Conservation (phyloP, 2,113 vertebrate genomes). For the Malurus melanocephalus region DNA sequence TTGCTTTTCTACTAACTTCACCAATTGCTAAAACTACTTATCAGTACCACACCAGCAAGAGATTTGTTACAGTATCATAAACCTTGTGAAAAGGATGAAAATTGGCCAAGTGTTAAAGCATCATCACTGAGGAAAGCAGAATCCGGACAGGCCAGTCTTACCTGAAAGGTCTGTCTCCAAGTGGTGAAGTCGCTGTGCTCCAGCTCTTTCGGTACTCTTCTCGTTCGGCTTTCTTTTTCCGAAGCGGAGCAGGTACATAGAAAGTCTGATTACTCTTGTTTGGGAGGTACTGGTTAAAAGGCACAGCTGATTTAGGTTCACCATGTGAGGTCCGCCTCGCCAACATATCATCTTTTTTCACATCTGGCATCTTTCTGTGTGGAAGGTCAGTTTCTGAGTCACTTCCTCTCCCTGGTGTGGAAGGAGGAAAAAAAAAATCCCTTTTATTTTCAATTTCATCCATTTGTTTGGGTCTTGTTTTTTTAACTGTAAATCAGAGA, state of each 20-base stretch:
- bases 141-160: slow-evolving; percentile 47
- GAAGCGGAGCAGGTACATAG: slow-evolving; percentile 83
- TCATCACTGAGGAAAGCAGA: not conserved
- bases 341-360: slow-evolving; percentile 95
- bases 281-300: slow-evolving; percentile 98
- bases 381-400: slow-evolving; percentile 91
- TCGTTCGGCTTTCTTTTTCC: slow-evolving; percentile 81
- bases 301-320: slow-evolving; percentile 87
- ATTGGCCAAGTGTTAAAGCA: not conserved
- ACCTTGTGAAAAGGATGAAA: not conserved
- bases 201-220: slow-evolving; percentile 88
- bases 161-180: slow-evolving; percentile 91
- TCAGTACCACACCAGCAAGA: not conserved
- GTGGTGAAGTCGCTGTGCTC: slow-evolving; percentile 88
- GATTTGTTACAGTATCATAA: not conserved
- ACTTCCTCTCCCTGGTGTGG: slow-evolving; percentile 87
- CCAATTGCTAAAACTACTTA: not conserved
- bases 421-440: not conserved
- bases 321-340: slow-evolving; percentile 86
- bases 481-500: not conserved
- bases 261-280: slow-evolving; percentile 93
- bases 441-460: not conserved
- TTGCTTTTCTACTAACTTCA: not conserved
- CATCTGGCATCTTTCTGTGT: slow-evolving; percentile 88
- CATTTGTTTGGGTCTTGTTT: not conserved